These are phyloP conservation scores for Thermophis baileyi DNA, from an alignment of 2,113 vertebrate species.

Conservation along the genomic window DNA sequence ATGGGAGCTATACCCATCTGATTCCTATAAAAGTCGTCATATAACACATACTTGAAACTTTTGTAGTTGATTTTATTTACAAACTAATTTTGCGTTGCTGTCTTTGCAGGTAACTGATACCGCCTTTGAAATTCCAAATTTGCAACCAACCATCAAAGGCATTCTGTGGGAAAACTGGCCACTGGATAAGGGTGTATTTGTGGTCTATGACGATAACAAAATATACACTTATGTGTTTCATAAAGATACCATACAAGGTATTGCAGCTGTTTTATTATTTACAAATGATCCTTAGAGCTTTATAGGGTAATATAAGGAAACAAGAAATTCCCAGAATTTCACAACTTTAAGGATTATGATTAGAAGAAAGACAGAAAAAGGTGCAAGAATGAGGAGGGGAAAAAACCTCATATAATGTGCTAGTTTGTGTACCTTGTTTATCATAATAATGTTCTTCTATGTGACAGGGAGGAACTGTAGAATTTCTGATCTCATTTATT, in stretches of 20 bases:
- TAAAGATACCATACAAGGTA: slow-evolving; percentile 93
- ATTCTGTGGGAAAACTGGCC: slow-evolving; percentile 95
- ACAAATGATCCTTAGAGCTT: not conserved
- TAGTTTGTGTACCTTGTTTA: not conserved
- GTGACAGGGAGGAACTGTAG: not conserved
- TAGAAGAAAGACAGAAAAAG: not conserved
- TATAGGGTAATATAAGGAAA: not conserved
- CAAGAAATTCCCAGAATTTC: not conserved
- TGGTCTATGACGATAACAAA: slow-evolving; percentile 92
- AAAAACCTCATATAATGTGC: not conserved
- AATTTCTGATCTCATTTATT: not conserved
- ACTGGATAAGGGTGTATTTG: slow-evolving; percentile 86
- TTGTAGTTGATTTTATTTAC: not conserved
- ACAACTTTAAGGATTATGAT: not conserved
- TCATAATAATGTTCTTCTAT: not conserved
- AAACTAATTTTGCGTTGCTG: slow-evolving; percentile 19
- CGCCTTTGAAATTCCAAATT: slow-evolving; percentile 86
- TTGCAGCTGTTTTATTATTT: not conserved
- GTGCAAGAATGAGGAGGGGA: not conserved
- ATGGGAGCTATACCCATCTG: not conserved
- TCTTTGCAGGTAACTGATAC: slow-evolving; percentile 77
- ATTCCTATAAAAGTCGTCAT: not conserved
- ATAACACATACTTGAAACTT: not conserved
- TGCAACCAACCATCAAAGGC: slow-evolving; percentile 90
- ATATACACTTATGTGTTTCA: slow-evolving; percentile 90